Evolutionary conservation across 1,140 invertebrate genomes (phyloP).

Genomic region (Brachionus sp.): DNA sequence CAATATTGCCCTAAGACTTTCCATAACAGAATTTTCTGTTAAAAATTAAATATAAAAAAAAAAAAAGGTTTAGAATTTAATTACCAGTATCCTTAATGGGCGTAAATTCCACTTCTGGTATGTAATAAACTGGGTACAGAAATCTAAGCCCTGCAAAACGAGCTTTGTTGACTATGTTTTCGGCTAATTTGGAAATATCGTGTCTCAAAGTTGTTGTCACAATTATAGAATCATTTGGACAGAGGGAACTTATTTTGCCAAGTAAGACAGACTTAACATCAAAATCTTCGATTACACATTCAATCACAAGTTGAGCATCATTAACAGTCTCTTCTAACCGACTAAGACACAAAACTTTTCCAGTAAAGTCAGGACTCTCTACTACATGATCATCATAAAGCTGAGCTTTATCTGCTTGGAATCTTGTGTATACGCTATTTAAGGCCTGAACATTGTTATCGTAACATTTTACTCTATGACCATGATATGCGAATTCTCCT

Average conservation of each 20-base stretch:
- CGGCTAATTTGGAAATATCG: constrained; percentile 54
- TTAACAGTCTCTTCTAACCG: constrained; percentile 60
- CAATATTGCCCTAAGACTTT: constrained; percentile 56
- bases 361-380: constrained; percentile 57
- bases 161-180: constrained; percentile 55
- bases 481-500: constrained; percentile 62
- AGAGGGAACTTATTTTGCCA: constrained; percentile 56
- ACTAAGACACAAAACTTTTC: constrained; percentile 60
- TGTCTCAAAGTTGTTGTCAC: constrained; percentile 58
- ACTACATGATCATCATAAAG: constrained; percentile 59
- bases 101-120: constrained; percentile 62
- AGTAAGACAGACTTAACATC: constrained; percentile 60
- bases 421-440: constrained; percentile 55
- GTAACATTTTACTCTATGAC: constrained; percentile 61
- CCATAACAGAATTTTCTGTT: constrained; percentile 3
- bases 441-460: constrained; percentile 56
- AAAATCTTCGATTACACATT: constrained; percentile 60
- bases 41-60: not conserved
- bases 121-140: constrained; percentile 61
- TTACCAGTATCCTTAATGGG: constrained; percentile 54
- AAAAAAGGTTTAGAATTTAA: not conserved
- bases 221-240: constrained; percentile 56
- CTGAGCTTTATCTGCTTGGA: constrained; percentile 59
- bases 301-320: constrained; percentile 61
- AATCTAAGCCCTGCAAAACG: constrained; percentile 60